Percentiles rank a stretch among this genome's conserved stretches.
Evolutionary conservation across 2,113 vertebrate species (phyloP).

Genomic region (Cyanoderma ruficeps): DNA sequence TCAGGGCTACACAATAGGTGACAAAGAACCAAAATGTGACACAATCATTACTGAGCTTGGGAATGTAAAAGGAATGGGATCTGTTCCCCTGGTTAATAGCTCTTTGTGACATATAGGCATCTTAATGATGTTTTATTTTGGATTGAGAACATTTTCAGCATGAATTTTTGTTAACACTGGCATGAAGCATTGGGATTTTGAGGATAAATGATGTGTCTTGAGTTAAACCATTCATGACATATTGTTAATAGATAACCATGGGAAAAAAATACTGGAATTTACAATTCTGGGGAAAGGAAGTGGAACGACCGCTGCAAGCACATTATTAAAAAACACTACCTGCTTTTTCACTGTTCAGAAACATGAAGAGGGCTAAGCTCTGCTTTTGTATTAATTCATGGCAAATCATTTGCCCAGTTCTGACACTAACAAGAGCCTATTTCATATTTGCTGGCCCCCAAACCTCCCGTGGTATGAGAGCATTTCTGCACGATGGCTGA

Average conservation of each 20-base stretch:
- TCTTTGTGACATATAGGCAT: neutral
- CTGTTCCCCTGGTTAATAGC: neutral
- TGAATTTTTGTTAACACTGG: neutral
- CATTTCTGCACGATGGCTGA: slow-evolving; percentile 24
- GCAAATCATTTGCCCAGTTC: slow-evolving; percentile 19
- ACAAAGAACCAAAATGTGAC: neutral
- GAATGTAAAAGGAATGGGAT: neutral
- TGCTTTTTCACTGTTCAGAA: neutral
- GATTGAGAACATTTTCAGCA: neutral
- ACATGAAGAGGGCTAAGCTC: neutral
- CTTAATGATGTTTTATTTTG: neutral
- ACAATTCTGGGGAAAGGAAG: neutral
- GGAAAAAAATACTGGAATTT: slow-evolving; percentile 6
- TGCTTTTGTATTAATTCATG: slow-evolving; percentile 28
- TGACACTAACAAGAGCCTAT: slow-evolving; percentile 50
- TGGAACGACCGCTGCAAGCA: neutral
- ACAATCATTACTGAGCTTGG: neutral
- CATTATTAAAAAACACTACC: neutral
- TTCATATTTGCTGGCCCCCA: slow-evolving; percentile 38
- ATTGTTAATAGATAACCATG: neutral
- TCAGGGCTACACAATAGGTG: neutral
- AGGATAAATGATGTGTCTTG: neutral
- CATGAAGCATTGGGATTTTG: neutral
- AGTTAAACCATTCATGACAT: neutral
- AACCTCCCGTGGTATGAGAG: slow-evolving; percentile 29